Base-by-base conservation (phyloP, 2,797 vertebrate species). In the Geotrypetes seraphini region DNA sequence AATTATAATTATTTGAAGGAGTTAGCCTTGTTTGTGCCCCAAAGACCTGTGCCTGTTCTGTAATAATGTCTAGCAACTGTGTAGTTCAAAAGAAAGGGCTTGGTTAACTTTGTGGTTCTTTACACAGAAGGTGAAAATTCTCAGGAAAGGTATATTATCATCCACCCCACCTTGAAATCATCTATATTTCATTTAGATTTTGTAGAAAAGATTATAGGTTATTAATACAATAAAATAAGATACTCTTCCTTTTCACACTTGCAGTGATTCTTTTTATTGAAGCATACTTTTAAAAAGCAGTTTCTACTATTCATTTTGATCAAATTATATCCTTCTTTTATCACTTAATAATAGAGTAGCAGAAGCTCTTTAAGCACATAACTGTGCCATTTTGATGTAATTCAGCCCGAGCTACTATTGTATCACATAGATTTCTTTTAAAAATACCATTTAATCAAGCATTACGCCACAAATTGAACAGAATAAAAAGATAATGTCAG, bases 311-410 rank as follows among this genome's bases (percentile, higher is more conserved):
- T 42, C 39, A 47, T 64, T 78, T 75, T 75, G 75, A 57, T 70
- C 63, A 66, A 75, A 72, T 69, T 73, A 73, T 66, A 65, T 78
- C n/a, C n/a, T n/a, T 78, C 53, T 63, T 71, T 76, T 74, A 66
- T 63, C 51, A 68, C 57, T 73, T 73, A 76, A 69, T 73, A 69
- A 74, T 55, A 75, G 61, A 70, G 54, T 25, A 68, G 60, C 47
- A 56, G 47, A 71, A 69, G 41, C 43, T 52, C 72, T 78, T 74
- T 66, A 72, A 71, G 55, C 50, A 50, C 22, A 25, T 71, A 71
- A 62, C 11, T 36, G 57, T 76, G 69, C 73, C 62, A 78, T 66
- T 73, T 74, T 69, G 67, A 69, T 60, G 50, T 50, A 71, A 72
- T 73, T 71, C 38, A 60, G 44, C 60, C 57, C 61, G 47, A 64